Evolutionary conservation across 2,888 invertebrate species (phyloP).

Genomic region (Agriopis leucophaearia): DNA sequence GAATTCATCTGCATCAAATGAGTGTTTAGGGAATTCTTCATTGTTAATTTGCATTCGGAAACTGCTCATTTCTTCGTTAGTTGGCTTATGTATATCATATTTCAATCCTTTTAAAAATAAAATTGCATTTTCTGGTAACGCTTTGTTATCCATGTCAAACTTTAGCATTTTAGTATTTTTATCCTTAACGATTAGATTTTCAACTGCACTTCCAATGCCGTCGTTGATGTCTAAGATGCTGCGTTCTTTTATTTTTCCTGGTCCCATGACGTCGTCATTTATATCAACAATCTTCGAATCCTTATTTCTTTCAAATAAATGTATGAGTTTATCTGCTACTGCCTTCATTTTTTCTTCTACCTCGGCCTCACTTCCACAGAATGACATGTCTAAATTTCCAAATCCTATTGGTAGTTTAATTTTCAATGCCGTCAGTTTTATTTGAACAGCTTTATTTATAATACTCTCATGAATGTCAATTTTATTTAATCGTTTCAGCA

Average conservation of each 20-base stretch:
- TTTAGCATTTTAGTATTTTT: conserved; percentile 42
- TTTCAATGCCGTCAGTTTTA: conserved; percentile 40
- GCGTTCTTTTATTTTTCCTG: conserved; percentile 44
- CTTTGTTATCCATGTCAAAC: conserved; percentile 45
- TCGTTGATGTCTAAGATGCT: conserved; percentile 50
- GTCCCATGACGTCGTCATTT: conserved; percentile 47
- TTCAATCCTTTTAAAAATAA: conserved; percentile 41
- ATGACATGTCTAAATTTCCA: too few species aligned
- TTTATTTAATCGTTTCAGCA: conserved; percentile 45
- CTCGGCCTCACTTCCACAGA: conserved; percentile 23
- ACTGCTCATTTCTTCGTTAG: conserved; percentile 27
- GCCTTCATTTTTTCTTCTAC: conserved; percentile 33
- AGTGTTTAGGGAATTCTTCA: conserved; percentile 36
- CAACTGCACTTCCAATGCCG: conserved; percentile 56
- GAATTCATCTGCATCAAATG: conserved; percentile 48
- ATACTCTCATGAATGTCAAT: conserved; percentile 42
- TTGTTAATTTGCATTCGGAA: conserved; percentile 35
- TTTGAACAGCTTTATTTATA: conserved; percentile 48
- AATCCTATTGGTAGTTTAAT: conserved; percentile 48
- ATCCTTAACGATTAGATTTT: conserved; percentile 53
- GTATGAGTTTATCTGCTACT: conserved; percentile 33
- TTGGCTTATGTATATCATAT: conserved; percentile 34
- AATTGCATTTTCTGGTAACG: conserved; percentile 47
- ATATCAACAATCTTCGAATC: conserved; percentile 44
- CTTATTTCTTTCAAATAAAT: conserved; percentile 30